These are phyloP conservation scores for Trachythela sp. DNA, from an alignment of 64 coral and sea anemone genomes.

Conservation along the genomic window DNA sequence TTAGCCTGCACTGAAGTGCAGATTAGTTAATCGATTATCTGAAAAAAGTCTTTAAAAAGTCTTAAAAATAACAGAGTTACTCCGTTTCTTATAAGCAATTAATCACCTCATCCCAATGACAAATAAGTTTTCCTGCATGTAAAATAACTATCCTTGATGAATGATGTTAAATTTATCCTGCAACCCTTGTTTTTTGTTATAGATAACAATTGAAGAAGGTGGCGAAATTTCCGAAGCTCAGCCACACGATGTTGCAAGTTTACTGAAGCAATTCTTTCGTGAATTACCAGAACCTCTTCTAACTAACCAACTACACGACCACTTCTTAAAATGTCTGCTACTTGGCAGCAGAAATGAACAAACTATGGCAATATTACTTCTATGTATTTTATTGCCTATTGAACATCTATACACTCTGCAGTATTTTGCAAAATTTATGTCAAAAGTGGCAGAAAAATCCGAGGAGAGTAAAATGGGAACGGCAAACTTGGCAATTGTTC, in stretches of 20 bases:
- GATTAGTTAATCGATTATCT: too few species aligned
- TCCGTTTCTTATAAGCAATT: too few species aligned
- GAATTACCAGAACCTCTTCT: constrained; percentile 80
- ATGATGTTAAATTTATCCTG: too few species aligned
- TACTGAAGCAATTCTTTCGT: constrained; percentile 94
- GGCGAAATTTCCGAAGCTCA: constrained; percentile 65
- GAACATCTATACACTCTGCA: constrained; percentile 73
- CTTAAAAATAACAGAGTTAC: too few species aligned
- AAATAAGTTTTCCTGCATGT: too few species aligned
- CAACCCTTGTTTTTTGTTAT: not conserved
- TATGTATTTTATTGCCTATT: constrained; percentile 78
- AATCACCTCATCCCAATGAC: too few species aligned
- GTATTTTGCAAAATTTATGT: constrained; percentile 75
- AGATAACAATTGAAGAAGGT: constrained; percentile 84
- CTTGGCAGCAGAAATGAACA: constrained; percentile 61
- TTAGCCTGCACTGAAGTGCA: too few species aligned
- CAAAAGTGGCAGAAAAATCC: constrained; percentile 69
- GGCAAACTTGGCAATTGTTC: constrained; percentile 86
- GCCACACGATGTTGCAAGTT: constrained; percentile 93
- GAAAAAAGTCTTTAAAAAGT: too few species aligned
- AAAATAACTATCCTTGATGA: too few species aligned
- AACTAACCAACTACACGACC: constrained; percentile 73
- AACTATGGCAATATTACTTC: constrained; percentile 50
- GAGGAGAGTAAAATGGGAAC: constrained; percentile 85
- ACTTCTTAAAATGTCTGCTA: constrained; percentile 65